phyloP scores from a whole-genome alignment of 2,888 invertebrate species.

The Thereva unica region DNA sequence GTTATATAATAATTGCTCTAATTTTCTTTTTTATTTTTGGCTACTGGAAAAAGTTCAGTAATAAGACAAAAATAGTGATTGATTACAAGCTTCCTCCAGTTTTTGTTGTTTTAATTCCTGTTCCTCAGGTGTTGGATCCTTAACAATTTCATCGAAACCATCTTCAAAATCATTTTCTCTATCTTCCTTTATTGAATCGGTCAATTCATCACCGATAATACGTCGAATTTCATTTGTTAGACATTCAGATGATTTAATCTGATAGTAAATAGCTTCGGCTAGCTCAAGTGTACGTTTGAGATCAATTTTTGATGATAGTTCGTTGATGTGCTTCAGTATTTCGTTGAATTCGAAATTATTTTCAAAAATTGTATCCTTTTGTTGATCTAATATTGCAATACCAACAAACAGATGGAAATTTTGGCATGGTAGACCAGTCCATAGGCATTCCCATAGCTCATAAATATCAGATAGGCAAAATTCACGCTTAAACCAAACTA shows the following conservation, averaged over 20 bases:
- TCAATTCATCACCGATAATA: conserved; percentile 68
- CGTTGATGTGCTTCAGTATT: conserved; percentile 95
- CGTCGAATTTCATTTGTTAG: conserved; percentile 72
- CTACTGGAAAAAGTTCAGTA: no score
- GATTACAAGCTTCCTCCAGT: conserved; percentile 56
- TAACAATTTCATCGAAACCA: conserved; percentile 52
- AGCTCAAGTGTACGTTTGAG: conserved; percentile 78
- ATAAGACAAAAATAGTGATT: conserved; percentile 51
- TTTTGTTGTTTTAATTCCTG: conserved; percentile 53
- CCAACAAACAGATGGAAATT: conserved; percentile 95
- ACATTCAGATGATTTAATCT: conserved; percentile 73
- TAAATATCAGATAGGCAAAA: conserved; percentile 84
- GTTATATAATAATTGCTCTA: no score
- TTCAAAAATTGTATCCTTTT: conserved; percentile 85
- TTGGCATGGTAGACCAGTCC: conserved; percentile 92
- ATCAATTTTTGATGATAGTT: conserved; percentile 84
- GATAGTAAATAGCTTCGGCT: conserved; percentile 92
- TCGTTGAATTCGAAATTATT: conserved; percentile 94
- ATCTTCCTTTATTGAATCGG: conserved; percentile 18
- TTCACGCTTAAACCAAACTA: conserved; percentile 95
- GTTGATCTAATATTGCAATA: conserved; percentile 88
- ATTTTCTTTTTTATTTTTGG: no score
- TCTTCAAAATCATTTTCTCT: conserved; percentile 53
- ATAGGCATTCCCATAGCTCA: conserved; percentile 93
- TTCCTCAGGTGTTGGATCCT: conserved; percentile 51